A percentile compares a stretch with the other conserved stretches of the same genome.
phyloP scores from a whole-genome alignment of 2,113 vertebrate species.

The Calyptommatus sinebrachiatus region DNA sequence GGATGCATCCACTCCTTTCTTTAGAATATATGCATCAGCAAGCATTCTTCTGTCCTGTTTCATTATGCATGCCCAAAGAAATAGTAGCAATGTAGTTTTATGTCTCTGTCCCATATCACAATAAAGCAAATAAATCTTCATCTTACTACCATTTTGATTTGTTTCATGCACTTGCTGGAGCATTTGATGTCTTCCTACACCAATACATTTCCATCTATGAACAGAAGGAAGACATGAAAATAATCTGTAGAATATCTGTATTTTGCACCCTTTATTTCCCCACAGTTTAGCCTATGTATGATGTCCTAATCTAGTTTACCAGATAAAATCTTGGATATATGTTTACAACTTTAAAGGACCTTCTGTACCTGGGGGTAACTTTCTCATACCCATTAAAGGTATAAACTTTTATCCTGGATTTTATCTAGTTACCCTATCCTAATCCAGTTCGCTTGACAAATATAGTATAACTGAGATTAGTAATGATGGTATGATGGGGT shows the following conservation, averaged over 20 bases:
- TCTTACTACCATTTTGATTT: constrained; percentile 1
- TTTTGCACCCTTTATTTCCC: background rate
- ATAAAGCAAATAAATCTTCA: background rate
- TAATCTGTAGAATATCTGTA: background rate
- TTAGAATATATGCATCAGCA: background rate
- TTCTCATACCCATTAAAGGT: too few species aligned
- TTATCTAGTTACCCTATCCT: too few species aligned
- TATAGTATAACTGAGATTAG: too few species aligned
- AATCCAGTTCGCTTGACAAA: too few species aligned
- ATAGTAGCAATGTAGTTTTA: constrained; percentile 29
- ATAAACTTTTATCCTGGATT: too few species aligned
- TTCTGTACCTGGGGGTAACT: too few species aligned
- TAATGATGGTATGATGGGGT: too few species aligned
- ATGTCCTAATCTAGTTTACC: too few species aligned
- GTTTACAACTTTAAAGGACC: too few species aligned
- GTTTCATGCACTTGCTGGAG: background rate
- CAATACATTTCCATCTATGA: background rate
- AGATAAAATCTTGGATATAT: too few species aligned
- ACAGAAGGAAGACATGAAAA: background rate
- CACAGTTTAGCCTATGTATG: background rate
- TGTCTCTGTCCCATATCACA: background rate
- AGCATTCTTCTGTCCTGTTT: background rate
- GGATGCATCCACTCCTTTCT: background rate
- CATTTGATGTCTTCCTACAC: background rate
- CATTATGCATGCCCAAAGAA: constrained; percentile 11